These are phyloP conservation scores for Thera britannica DNA, from an alignment of 2,888 invertebrate genomes.

Conservation along the genomic window DNA sequence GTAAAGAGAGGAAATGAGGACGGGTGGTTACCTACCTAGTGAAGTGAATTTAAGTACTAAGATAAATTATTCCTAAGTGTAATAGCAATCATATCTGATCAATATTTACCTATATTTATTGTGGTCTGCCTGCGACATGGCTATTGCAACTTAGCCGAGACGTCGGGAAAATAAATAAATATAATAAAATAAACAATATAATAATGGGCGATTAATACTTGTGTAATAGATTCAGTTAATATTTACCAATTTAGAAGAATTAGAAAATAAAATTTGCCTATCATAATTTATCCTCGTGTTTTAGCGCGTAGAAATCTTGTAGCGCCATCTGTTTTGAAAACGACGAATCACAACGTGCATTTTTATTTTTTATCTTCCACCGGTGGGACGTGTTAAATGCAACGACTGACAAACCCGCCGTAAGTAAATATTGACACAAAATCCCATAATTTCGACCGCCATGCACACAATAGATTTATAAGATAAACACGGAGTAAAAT, in stretches of 20 bases:
- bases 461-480: slow-evolving; percentile 83
- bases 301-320: slow-evolving; percentile 34
- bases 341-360: slow-evolving; percentile 38
- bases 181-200: too few species aligned
- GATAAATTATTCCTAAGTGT: too few species aligned
- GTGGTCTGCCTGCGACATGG: too few species aligned
- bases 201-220: too few species aligned
- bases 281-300: not conserved
- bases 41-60: not conserved
- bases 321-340: slow-evolving; percentile 64
- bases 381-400: slow-evolving; percentile 82
- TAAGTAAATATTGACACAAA: slow-evolving; percentile 80
- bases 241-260: too few species aligned
- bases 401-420: slow-evolving; percentile 74
- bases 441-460: slow-evolving; percentile 83
- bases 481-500: slow-evolving; percentile 83
- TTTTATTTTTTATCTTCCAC: slow-evolving; percentile 52
- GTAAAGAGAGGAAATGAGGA: slow-evolving; percentile 31
- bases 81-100: too few species aligned
- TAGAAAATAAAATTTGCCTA: too few species aligned
- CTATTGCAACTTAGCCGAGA: too few species aligned
- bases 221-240: too few species aligned
- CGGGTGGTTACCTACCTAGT: not conserved
- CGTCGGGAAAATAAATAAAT: too few species aligned
- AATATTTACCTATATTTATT: too few species aligned